A percentile compares a stretch with the other conserved stretches of the same genome.
Conservation (phyloP, 2,888 invertebrate genomes). For the Parasteatoda lunata region DNA sequence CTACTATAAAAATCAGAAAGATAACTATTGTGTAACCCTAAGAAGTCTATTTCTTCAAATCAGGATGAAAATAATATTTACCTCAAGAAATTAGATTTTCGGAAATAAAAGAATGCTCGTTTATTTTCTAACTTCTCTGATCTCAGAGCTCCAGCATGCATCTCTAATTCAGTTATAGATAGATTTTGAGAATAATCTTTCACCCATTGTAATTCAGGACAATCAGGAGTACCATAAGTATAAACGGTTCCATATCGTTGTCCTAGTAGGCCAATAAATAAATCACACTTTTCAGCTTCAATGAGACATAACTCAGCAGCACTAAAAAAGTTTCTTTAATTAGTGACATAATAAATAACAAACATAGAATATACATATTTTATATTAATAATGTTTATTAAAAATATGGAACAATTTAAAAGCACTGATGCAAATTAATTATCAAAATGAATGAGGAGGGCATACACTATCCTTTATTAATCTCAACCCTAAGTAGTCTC, state of each 20-base stretch:
- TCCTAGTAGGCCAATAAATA: constrained; percentile 75
- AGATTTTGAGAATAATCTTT: constrained; percentile 72
- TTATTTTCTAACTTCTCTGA: constrained; percentile 70
- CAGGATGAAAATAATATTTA: background rate
- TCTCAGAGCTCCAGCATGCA: constrained; percentile 73
- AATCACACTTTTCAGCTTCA: constrained; percentile 74
- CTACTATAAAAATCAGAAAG: too few species aligned
- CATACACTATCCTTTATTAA: too few species aligned
- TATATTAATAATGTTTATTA: too few species aligned
- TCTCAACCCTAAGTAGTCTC: too few species aligned
- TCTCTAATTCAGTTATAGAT: constrained; percentile 76
- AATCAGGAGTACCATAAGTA: constrained; percentile 72
- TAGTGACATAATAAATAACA: too few species aligned
- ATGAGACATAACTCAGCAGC: constrained; percentile 74
- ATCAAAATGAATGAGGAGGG: too few species aligned
- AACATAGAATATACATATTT: too few species aligned
- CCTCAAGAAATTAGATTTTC: constrained; percentile 72
- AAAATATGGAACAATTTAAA: too few species aligned
- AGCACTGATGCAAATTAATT: too few species aligned
- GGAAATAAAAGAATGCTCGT: constrained; percentile 74
- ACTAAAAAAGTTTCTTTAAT: constrained; percentile 71
- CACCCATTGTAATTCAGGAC: constrained; percentile 74
- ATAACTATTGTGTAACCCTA: too few species aligned
- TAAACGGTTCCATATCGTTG: constrained; percentile 75
- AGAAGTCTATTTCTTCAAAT: too few species aligned